Conservation (phyloP, 2,113 vertebrate species). For the Ceyx margarethae region DNA sequence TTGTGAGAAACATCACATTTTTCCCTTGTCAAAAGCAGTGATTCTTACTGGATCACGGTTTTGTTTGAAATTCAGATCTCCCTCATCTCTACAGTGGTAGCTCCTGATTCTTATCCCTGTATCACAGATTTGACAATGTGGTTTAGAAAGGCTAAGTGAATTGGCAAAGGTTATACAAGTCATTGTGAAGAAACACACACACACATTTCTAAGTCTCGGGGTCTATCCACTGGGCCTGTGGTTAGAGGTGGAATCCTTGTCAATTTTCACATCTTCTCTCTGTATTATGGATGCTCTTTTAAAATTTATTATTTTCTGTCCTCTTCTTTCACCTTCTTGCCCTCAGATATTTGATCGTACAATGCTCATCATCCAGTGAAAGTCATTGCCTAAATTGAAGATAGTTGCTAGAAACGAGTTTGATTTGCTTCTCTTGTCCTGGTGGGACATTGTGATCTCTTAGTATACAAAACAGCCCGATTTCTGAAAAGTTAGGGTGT, state of each 20-base stretch:
- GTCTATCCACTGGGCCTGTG: neutral
- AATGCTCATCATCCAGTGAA: neutral
- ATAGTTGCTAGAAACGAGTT: neutral
- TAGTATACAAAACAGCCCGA: rapidly evolving
- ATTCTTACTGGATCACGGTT: neutral
- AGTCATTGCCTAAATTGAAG: neutral
- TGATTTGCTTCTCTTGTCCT: neutral
- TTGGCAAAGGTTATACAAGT: neutral
- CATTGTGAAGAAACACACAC: neutral
- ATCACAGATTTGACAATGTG: neutral
- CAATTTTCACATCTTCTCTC: neutral
- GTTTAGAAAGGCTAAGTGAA: neutral
- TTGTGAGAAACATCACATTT: neutral
- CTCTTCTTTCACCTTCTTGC: neutral
- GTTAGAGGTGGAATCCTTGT: neutral
- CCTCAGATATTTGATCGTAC: neutral
- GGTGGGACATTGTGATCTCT: neutral
- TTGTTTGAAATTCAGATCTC: neutral
- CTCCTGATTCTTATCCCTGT: neutral
- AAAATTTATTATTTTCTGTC: neutral
- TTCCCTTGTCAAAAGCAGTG: neutral
- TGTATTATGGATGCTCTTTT: neutral
- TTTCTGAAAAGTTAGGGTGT: neutral
- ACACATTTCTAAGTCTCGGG: neutral
- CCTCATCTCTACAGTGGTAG: neutral